Percentiles rank a stretch among this genome's conserved stretches.
These are phyloP conservation scores for Varanus komodoensis DNA, from an alignment of 2,113 vertebrate species.

Conservation along the genomic window DNA sequence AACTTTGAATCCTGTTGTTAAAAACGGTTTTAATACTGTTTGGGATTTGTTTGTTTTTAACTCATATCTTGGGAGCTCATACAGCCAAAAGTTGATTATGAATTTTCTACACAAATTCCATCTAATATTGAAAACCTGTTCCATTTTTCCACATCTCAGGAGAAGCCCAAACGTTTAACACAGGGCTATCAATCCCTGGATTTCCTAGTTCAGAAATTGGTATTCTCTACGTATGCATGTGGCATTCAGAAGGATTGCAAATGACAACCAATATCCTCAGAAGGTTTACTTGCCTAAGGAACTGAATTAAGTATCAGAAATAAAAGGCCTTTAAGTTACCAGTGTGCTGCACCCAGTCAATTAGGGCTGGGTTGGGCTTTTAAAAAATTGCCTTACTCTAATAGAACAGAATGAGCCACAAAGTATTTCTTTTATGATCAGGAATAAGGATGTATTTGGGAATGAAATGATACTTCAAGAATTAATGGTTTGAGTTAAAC, in stretches of 20 bases:
- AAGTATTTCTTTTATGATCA: conserved; percentile 63
- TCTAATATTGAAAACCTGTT: conserved; percentile 69
- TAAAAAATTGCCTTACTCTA: conserved; percentile 61
- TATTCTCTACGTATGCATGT: conserved; percentile 59
- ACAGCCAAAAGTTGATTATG: conserved; percentile 75
- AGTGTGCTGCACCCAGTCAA: conserved; percentile 48
- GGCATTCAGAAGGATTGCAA: conserved; percentile 42
- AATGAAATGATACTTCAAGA: conserved; percentile 56
- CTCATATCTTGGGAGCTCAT: too few relatives aligned
- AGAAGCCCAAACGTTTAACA: conserved; percentile 57
- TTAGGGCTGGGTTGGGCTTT: conserved; percentile 41
- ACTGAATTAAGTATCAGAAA: conserved; percentile 43
- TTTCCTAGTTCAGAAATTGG: conserved; percentile 44
- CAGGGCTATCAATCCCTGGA: conserved; percentile 51
- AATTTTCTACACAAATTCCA: conserved; percentile 75
- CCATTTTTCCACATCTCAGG: conserved; percentile 56
- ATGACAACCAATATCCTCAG: conserved; percentile 23
- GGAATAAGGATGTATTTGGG: conserved; percentile 57
- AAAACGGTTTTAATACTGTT: background rate
- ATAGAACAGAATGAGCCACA: too few relatives aligned
- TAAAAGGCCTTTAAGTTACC: conserved; percentile 58
- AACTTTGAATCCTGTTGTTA: background rate
- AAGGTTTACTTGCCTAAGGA: conserved; percentile 32
- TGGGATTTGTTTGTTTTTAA: background rate
- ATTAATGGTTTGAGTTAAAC: conserved; percentile 58